phyloP scores from a whole-genome alignment of 2,888 invertebrate genomes.

The Dynastes hyllus region DNA sequence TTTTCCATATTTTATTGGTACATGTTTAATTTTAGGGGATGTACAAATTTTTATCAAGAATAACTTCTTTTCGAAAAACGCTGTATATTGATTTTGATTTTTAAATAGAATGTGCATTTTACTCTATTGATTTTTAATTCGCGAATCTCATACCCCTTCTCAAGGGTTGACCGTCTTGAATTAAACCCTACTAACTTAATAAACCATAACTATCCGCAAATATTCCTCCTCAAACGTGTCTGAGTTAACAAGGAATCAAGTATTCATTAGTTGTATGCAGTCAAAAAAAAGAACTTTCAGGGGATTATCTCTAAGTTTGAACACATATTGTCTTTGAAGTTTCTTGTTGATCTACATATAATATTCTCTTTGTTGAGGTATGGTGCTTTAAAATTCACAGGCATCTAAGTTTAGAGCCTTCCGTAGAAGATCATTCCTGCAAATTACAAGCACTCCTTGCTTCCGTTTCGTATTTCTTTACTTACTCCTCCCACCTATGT shows the following conservation, averaged over 20 bases:
- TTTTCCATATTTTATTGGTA: no score
- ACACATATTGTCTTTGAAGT: conserved; percentile 52
- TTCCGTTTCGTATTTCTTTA: conserved; percentile 35
- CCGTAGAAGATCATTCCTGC: conserved; percentile 48
- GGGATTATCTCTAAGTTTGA: conserved; percentile 49
- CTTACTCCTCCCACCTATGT: neutral
- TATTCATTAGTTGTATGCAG: conserved; percentile 26
- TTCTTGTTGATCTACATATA: conserved; percentile 54
- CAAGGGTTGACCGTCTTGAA: neutral
- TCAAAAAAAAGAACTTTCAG: conserved; percentile 39
- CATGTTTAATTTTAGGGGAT: no score
- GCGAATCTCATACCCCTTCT: no score
- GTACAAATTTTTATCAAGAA: no score
- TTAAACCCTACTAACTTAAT: conserved; percentile 1
- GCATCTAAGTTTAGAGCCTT: conserved; percentile 54
- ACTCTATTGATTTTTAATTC: no score
- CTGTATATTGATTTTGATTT: neutral
- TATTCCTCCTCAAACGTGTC: neutral
- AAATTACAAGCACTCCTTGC: conserved; percentile 54
- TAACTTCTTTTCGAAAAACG: no score
- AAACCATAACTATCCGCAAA: conserved; percentile 20
- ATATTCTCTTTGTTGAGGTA: conserved; percentile 58
- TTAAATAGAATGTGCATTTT: no score
- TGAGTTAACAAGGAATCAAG: neutral
- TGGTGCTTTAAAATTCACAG: conserved; percentile 56